phyloP scores from a whole-genome alignment of 2,797 vertebrate genomes.

The Hypotaenidia philippensis region DNA sequence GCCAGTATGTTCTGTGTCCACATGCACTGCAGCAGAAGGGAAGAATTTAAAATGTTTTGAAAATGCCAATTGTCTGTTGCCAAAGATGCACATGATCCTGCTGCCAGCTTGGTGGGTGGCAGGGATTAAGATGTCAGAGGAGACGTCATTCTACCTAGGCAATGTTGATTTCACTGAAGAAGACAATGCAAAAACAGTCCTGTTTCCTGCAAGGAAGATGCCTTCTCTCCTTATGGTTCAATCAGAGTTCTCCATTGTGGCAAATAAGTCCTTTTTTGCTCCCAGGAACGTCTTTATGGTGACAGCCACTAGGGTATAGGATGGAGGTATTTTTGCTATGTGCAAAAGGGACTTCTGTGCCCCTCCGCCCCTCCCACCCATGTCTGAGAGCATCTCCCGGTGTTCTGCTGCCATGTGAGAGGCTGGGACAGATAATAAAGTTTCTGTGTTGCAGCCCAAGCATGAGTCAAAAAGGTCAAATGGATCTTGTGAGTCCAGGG shows the following conservation, averaged over 20 bases:
- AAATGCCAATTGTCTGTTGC: conserved; percentile 52
- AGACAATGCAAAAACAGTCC: not conserved
- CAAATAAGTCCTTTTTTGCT: not conserved
- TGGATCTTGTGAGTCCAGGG: not conserved
- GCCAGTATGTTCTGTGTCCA: not conserved
- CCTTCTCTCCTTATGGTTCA: not conserved
- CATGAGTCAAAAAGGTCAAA: not conserved
- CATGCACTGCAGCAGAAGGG: conserved; percentile 58
- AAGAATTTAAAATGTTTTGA: conserved; percentile 42
- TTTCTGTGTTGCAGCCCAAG: fast-evolving
- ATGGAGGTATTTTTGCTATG: not conserved
- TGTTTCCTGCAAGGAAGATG: not conserved
- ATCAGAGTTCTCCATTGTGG: not conserved
- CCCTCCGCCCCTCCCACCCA: no score
- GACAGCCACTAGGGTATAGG: not conserved
- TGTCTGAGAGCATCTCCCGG: not conserved
- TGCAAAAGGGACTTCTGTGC: not conserved
- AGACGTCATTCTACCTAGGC: not conserved
- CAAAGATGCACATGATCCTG: conserved; percentile 8
- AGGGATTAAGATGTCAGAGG: conserved; percentile 31
- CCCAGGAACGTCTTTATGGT: not conserved
- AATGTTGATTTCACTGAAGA: not conserved
- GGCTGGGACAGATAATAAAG: not conserved
- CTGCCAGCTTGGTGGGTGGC: not conserved
- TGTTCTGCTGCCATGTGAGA: fast-evolving